Evolutionary conservation across 2,797 vertebrate species (phyloP), one percentile per base, ranked within the genome.

Genomic region (Brachyalestes nurse): DNA sequence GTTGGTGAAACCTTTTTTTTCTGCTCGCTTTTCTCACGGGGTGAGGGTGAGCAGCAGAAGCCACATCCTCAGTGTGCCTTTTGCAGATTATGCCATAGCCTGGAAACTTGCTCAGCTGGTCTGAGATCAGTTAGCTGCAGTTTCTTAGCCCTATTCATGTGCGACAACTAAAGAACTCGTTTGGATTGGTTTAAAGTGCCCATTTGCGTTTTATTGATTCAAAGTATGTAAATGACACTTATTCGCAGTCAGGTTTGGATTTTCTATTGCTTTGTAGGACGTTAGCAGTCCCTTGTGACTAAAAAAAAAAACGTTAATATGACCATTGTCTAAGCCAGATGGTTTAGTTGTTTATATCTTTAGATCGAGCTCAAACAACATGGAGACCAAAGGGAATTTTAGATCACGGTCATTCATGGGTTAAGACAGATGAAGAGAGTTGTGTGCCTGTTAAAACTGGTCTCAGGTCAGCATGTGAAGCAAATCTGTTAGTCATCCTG

Each of bases 71-170:
- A n/a, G 16, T 53, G 16, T 6, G 4, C 14, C 16, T 17, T 38
- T 14, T 55, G 49, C 69, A 72, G 23, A 72, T 55, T 17, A 65
- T 49, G 13, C 66, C 47, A 38, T 12, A 70, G 66, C 23, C 69
- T 53, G 69, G 17, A 12, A 19, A 14, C 5, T 71, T 23, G 16
- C 19, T 17, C 2, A 6, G 45, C 47, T 28, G 67, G 28, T 71
- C 45, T 34, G 69, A 53, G 25, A 72, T 55, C 69, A 71, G 67
- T 1, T 16, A 12, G 25, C 47, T 51, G 40, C 19, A 25, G n/a
- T 51, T 64, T 57, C 55, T 57, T 1, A 5, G 9, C 12, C 3
- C 16, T 53, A 1, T 4, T 53, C 51, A 53, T 53, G 25, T 14
- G 9, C 12, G 28, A 58, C n/a, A 12, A 1, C 21, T 58, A 21